Conservation (phyloP, 2,888 invertebrate genomes). For the Epiperipatus broadwayi region DNA sequence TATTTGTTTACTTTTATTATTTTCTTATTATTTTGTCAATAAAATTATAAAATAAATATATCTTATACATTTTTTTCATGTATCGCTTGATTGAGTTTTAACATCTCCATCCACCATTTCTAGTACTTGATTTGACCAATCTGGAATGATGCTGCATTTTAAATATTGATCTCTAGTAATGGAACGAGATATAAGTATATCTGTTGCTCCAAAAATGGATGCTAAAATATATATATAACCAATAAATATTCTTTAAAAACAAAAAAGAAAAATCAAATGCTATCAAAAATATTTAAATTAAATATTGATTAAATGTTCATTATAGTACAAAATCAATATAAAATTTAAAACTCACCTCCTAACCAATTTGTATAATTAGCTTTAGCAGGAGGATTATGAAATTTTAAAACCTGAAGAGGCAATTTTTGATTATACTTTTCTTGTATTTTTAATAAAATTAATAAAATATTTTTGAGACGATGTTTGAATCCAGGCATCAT, state of each 20-base stretch:
- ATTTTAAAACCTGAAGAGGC: slow-evolving; percentile 46
- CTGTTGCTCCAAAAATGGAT: slow-evolving; percentile 55
- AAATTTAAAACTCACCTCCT: slow-evolving; percentile 40
- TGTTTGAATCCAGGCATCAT: slow-evolving; percentile 63
- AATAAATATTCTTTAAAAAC: slow-evolving; percentile 11
- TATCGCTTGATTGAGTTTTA: too few species aligned
- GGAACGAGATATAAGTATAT: slow-evolving; percentile 47
- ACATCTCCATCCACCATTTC: too few species aligned
- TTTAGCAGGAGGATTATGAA: slow-evolving; percentile 57
- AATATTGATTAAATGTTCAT: slow-evolving; percentile 15
- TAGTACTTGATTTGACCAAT: slow-evolving; percentile 64
- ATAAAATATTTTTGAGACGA: slow-evolving; percentile 41
- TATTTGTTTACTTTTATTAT: too few species aligned
- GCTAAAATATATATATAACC: slow-evolving; percentile 31
- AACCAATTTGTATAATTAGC: slow-evolving; percentile 69
- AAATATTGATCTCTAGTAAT: slow-evolving; percentile 54
- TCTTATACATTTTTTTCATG: too few species aligned
- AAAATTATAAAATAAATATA: too few species aligned
- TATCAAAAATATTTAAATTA: not conserved
- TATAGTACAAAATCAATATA: not conserved
- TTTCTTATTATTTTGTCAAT: too few species aligned
- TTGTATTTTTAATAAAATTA: slow-evolving; percentile 4
- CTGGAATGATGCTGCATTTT: slow-evolving; percentile 47
- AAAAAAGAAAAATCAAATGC: slow-evolving; percentile 5
- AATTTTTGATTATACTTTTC: slow-evolving; percentile 32